Base-by-base conservation (phyloP, 2,888 invertebrate genomes). In the Standfussiana lucernea region DNA sequence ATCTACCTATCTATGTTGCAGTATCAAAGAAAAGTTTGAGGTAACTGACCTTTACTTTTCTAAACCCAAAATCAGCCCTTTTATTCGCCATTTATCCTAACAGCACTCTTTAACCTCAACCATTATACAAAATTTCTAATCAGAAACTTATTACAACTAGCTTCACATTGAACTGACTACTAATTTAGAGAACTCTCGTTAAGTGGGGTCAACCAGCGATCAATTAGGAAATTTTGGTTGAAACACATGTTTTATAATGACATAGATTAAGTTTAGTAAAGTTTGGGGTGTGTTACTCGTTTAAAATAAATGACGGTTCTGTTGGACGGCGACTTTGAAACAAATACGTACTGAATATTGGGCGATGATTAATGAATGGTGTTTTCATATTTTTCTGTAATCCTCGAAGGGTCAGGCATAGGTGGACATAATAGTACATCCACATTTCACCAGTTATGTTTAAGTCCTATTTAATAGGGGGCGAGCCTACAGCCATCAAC, bases 111-210 rank as follows among this genome's bases (percentile, higher is more conserved):
- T 1, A 50, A 42, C 35, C 13, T n/a, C 15, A n/a, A 59, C 18
- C n/a, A n/a, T n/a, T n/a, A 18, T 18, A 61, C 7, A 18, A 40
- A 62, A 78, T 67, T 35, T 2, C 21, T 64, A 62, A 68, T 59
- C 59, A 74, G 21, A 80, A 80, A 75, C 75, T 80, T 42, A 69
- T 61, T 69, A 69, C 47, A 79, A 80, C 65, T 72, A 72, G 7
- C 28, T 42, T 18, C 10, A 50, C 24, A 50, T 35, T 40, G 7
- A 24, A 6, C n/a, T 11, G 8, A 10, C 59, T n/a, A 59, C 56
- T 40, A 67, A 79, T 62, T 74, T 61, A 61, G 13, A 37, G 42
- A 80, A 80, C 66, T 70, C 69, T 80, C 75, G 45, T 80, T 75
- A 80, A 21, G 37, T n/a, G 59, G 11, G 45, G 61, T 75, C 70